phyloP scores from a whole-genome alignment of 2,797 vertebrate species.

The Pelochelys cantorii region DNA sequence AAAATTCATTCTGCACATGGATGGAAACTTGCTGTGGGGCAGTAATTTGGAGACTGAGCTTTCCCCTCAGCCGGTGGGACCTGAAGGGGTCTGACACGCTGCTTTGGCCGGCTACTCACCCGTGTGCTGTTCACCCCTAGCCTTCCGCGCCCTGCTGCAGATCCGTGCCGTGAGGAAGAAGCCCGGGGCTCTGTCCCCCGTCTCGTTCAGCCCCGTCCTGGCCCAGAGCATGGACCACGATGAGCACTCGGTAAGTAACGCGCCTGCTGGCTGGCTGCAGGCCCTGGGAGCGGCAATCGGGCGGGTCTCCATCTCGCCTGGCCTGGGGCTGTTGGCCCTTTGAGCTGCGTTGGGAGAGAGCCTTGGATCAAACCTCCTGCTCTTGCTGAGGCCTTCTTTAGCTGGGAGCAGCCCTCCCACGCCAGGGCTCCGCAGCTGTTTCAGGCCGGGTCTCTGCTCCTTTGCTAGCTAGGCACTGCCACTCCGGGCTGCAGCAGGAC shows the following conservation, averaged over 20 bases:
- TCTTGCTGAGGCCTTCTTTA: background rate
- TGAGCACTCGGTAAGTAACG: slow-evolving; percentile 91
- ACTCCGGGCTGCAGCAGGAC: background rate
- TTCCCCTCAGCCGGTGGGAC: background rate
- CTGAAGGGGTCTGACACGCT: background rate
- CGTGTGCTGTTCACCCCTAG: slow-evolving; percentile 60
- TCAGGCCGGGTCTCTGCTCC: background rate
- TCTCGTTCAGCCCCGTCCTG: slow-evolving; percentile 97
- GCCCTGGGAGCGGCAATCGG: background rate
- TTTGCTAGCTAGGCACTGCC: background rate
- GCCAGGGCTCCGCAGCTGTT: background rate
- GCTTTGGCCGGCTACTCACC: background rate
- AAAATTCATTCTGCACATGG: too few relatives aligned
- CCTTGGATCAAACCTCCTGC: background rate
- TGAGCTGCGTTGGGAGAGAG: background rate
- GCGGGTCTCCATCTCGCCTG: background rate
- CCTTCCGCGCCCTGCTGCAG: slow-evolving; percentile 97
- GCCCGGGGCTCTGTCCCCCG: slow-evolving; percentile 92
- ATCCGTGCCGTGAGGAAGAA: slow-evolving; percentile 98
- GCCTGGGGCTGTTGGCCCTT: background rate
- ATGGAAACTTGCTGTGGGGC: background rate
- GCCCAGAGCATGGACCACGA: slow-evolving; percentile 97
- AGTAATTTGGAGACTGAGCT: background rate
- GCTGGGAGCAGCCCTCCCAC: background rate
- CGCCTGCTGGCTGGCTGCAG: too few relatives aligned